Base-by-base conservation (phyloP, 2,888 invertebrate genomes). In the Lithophane ornitopus region DNA sequence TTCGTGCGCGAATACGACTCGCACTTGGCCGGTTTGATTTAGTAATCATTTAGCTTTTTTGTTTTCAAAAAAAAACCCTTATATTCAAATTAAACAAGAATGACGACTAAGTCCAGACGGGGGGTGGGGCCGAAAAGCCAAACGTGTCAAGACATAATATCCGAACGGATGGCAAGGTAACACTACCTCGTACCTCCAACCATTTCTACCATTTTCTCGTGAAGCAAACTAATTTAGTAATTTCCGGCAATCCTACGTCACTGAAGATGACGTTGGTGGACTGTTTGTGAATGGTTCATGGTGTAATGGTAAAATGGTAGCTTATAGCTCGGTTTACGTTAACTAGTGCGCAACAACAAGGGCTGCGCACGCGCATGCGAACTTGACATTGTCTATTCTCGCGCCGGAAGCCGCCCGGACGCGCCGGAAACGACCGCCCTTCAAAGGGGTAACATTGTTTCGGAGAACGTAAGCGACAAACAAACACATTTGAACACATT, bases 341-440 rank as follows among this genome's bases (percentile, higher is more conserved):
- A 84, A 77, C 73, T 68, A 68, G 81, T 61, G 63, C 80, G 76
- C 66, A 72, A 80, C 76, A 76, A 56, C 54, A 77, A 80, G 78
- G 75, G 84, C 74, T 81, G 83, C 85, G 89, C 86, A 80, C 82
- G 86, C 90, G 92, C 88, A 84, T 90, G 93, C 93, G 94, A 95
- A 94, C 95, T 95, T 96, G 95, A 95, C 95, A 94, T 94, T 94
- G 94, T 92, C 93, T 94, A 91, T 91, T 91, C 90, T 88, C 84
- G 90, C 91, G 86, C 91, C 94, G 94, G 93, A 94, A 92, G 88
- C 90, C 74, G 82, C 79, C 80, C 87, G 85, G 74, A 88, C 85
- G 85, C 91, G 89, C 90, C 94, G 94, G 94, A 94, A 91, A 91
- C 90, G 89, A 89, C 85, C 86, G 87, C 85, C 87, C 85, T 86